A percentile compares a stretch with the other conserved stretches of the same genome.
phyloP scores from a whole-genome alignment of 1,140 invertebrate genomes.

The Leptinotarsa texana region DNA sequence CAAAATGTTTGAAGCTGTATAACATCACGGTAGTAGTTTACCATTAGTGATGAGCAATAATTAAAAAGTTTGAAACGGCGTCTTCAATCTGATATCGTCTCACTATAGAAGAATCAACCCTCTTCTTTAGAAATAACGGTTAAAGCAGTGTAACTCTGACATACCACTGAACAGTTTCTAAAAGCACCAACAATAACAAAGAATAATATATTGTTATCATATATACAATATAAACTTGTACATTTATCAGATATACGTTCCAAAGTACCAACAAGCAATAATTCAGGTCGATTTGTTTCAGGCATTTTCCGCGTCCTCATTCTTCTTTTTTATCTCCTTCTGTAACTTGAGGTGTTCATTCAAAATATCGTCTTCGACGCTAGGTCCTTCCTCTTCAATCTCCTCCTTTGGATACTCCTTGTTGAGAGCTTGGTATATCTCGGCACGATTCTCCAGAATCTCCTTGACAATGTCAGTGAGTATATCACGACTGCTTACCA shows the following conservation, averaged over 20 bases:
- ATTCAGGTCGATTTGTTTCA: no score
- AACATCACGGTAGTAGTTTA: no score
- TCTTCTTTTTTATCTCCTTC: conserved; percentile 42
- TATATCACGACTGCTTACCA: conserved; percentile 77
- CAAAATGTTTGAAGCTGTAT: no score
- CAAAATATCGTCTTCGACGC: conserved; percentile 47
- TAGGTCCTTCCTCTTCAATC: conserved; percentile 45
- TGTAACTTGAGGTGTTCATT: conserved; percentile 50
- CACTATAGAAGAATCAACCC: no score
- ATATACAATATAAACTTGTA: background rate
- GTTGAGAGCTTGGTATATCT: conserved; percentile 61
- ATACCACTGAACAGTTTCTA: background rate
- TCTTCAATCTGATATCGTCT: no score
- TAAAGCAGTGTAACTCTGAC: no score
- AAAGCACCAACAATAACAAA: background rate
- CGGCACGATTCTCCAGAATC: conserved; percentile 71
- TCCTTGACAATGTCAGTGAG: conserved; percentile 75
- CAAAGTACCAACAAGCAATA: background rate
- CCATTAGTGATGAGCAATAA: no score
- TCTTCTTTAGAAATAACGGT: no score
- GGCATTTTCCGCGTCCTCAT: no score
- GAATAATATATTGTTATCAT: background rate
- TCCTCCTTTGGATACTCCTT: conserved; percentile 48
- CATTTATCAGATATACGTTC: background rate
- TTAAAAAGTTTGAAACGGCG: no score